These are phyloP conservation scores for Morpho achilles DNA, from an alignment of 2,888 invertebrate species.

Conservation along the genomic window DNA sequence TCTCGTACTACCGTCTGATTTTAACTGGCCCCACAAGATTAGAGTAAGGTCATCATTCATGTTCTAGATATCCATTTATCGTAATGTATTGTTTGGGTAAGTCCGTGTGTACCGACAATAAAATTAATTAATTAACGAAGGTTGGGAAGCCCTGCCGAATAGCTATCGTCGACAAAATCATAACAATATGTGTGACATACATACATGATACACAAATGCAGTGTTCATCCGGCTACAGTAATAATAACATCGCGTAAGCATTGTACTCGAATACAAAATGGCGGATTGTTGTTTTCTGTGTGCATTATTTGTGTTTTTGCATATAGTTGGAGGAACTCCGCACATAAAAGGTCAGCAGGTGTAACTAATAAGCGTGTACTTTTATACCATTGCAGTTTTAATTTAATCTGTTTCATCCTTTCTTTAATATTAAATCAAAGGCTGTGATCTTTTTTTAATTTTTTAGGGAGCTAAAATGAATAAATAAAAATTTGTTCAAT, in stretches of 20 bases:
- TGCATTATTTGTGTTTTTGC: conserved; percentile 13
- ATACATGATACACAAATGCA: conserved; percentile 14
- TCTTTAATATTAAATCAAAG: too few species aligned
- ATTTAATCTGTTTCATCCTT: too few species aligned
- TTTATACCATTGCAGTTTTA: too few species aligned
- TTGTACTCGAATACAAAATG: conserved; percentile 7
- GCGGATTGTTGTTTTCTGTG: conserved; percentile 3
- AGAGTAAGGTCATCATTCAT: too few species aligned
- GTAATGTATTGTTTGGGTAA: background rate
- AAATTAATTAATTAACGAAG: background rate
- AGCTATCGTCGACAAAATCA: conserved; percentile 42
- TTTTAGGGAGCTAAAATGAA: too few species aligned
- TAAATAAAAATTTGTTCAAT: too few species aligned
- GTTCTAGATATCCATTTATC: too few species aligned
- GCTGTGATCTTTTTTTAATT: too few species aligned
- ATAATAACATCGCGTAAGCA: conserved; percentile 5
- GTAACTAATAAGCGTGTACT: background rate
- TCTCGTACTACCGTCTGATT: too few species aligned
- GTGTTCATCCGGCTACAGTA: conserved; percentile 7
- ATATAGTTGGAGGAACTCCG: conserved; percentile 10
- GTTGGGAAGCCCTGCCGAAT: conserved; percentile 41
- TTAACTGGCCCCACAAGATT: too few species aligned
- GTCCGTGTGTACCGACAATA: background rate
- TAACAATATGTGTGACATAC: conserved; percentile 43
- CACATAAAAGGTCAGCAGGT: conserved; percentile 13